A percentile compares a stretch with the other conserved stretches of the same genome.
These are phyloP conservation scores for Shargacucullia verbasci DNA, from an alignment of 2,888 invertebrate species.

Conservation along the genomic window DNA sequence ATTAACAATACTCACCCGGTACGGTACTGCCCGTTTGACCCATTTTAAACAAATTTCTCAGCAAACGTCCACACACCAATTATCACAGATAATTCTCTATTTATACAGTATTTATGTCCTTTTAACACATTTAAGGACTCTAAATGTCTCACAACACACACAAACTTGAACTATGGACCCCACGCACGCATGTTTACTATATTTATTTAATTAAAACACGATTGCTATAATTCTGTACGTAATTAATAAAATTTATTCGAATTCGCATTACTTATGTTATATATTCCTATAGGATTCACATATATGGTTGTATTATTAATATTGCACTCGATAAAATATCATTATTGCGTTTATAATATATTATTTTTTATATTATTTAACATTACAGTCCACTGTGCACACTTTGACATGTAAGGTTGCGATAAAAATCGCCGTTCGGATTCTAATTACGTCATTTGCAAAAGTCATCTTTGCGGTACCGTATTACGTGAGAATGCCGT, in stretches of 20 bases:
- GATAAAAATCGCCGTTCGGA: slow-evolving; percentile 47
- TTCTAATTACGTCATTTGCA: slow-evolving; percentile 32
- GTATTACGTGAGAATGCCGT: neutral
- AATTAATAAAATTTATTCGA: slow-evolving; percentile 20
- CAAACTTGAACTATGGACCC: slow-evolving; percentile 76
- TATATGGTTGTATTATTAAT: slow-evolving; percentile 34
- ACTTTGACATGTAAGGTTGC: slow-evolving; percentile 45
- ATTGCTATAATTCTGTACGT: slow-evolving; percentile 34
- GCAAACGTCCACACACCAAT: slow-evolving; percentile 41
- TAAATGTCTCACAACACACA: slow-evolving; percentile 62
- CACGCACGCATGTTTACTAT: slow-evolving; percentile 68
- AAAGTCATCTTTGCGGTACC: slow-evolving; percentile 15
- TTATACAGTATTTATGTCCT: slow-evolving; percentile 58
- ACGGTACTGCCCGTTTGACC: slow-evolving; percentile 83
- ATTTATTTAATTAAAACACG: slow-evolving; percentile 59
- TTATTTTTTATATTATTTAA: slow-evolving; percentile 44
- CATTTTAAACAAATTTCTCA: slow-evolving; percentile 65
- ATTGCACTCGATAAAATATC: slow-evolving; percentile 58
- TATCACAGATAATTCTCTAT: slow-evolving; percentile 47
- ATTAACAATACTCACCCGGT: slow-evolving; percentile 78
- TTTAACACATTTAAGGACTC: slow-evolving; percentile 61
- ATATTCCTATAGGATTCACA: slow-evolving; percentile 11
- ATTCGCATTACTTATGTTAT: slow-evolving; percentile 23
- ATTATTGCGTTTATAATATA: slow-evolving; percentile 58
- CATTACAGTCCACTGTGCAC: slow-evolving; percentile 38